A percentile compares a stretch with the other conserved stretches of the same genome.
Conservation (phyloP, 2,888 invertebrate species). For the Nephrotoma flavescens region DNA sequence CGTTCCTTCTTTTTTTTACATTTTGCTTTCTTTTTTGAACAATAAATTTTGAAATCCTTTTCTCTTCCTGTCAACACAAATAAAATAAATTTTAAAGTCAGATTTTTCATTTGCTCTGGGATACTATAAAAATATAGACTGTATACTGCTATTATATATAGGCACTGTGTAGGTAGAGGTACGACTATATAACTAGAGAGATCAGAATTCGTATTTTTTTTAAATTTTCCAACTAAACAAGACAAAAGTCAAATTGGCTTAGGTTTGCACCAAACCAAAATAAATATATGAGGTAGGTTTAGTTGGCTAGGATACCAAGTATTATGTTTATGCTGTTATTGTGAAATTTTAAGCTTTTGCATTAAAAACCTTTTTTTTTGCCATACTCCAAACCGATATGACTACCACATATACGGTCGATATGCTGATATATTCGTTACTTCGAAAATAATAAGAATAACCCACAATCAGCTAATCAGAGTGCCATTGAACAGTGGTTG, state of each 20-base stretch:
- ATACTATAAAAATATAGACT: neutral
- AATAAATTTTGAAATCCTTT: neutral
- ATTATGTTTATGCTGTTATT: neutral
- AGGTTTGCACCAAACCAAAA: neutral
- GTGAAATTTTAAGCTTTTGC: neutral
- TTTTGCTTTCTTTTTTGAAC: neutral
- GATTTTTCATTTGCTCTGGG: neutral
- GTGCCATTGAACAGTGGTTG: too few relatives aligned
- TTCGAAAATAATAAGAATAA: too few relatives aligned
- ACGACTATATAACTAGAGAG: neutral
- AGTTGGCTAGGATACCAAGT: neutral
- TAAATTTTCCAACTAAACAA: neutral
- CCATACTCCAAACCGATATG: neutral
- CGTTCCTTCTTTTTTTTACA: neutral
- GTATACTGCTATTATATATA: neutral
- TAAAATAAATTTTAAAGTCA: neutral
- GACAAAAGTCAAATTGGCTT: neutral
- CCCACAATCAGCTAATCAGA: too few relatives aligned
- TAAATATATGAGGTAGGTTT: neutral
- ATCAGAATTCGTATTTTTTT: neutral
- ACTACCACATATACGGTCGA: too few relatives aligned
- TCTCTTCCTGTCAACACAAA: neutral
- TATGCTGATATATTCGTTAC: too few relatives aligned
- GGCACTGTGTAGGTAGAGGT: neutral
- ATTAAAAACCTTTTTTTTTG: neutral